Base-by-base conservation (phyloP, 2,113 vertebrate genomes). In the Apistogramma diplotaenia region DNA sequence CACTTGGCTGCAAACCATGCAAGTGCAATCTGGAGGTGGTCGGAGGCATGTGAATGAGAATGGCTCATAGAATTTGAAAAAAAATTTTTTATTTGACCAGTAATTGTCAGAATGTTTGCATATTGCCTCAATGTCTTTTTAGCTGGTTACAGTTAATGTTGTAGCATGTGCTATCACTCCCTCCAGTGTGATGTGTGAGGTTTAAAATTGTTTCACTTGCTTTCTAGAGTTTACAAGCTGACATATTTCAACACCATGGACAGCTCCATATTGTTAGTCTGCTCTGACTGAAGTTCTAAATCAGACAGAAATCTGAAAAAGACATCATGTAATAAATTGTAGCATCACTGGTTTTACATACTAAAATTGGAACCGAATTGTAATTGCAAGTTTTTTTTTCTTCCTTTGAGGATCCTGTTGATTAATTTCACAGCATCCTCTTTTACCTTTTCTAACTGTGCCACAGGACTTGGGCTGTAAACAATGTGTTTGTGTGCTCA, bases 401-500 rank as follows among this genome's bases (percentile, higher is more conserved):
- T 51, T 21, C 11, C 11, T 23, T 16, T 9, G 1, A 62, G 23
- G 29, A 29, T 5, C 11, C 9, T 21, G 11, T 49, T 65, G 23
- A 49, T 74, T 76, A 57, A 40, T 5, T 15, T 67, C 61, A 29
- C 27, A 33, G 1, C 15, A 56, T 79, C 9, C 51, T 73, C 29
- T 37, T 54, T 78, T 29, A 74, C 60, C 25, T 54, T 27, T 35
- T 55, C 7, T 65, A 70, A 79, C 29, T 23, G 16, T 60, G 59
- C 19, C 37, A 31, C 62, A 54, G 51, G 74, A 67, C 10, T 40
- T 1, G 5, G 18, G 37, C 71, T 78, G 29, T 78, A 76, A 82
- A 80, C 82, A 88, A 76, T 71, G 49, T 59, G 31, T 37, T 10
- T 43, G 67, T 82, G 40, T 88, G 54, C 53, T 8, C 49, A 35